Conservation (phyloP, 2,888 invertebrate species). For the Patella pellucida region DNA sequence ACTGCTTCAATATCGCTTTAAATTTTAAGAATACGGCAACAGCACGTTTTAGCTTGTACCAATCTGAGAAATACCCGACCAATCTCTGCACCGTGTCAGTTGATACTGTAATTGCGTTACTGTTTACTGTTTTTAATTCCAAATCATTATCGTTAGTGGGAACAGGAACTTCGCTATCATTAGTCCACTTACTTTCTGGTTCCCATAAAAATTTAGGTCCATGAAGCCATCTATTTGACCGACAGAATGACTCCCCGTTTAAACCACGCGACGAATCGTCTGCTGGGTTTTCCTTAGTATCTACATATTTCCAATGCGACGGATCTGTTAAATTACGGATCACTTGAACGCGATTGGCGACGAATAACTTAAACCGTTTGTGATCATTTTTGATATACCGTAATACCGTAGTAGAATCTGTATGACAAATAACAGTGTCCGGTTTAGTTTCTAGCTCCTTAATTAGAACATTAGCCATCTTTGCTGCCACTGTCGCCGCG, state of each 20-base stretch:
- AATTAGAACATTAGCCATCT: slow-evolving; percentile 1
- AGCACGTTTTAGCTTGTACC: slow-evolving; percentile 1
- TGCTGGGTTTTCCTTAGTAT: slow-evolving; percentile 27
- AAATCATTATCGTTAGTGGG: no score
- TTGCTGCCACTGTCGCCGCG: slow-evolving; percentile 18
- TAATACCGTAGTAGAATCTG: slow-evolving; percentile 27
- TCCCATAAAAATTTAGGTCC: slow-evolving; percentile 26
- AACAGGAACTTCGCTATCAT: no score
- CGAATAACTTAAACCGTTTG: slow-evolving; percentile 25
- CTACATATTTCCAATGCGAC: slow-evolving; percentile 27
- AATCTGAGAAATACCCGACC: not conserved
- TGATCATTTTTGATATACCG: slow-evolving; percentile 24
- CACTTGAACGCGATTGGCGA: slow-evolving; percentile 22
- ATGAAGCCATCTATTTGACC: slow-evolving; percentile 10
- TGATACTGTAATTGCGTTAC: no score
- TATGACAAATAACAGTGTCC: slow-evolving; percentile 20
- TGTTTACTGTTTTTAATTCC: no score
- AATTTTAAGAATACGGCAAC: not conserved
- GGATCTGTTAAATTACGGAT: slow-evolving; percentile 11
- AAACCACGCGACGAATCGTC: slow-evolving; percentile 28
- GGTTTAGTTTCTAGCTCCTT: slow-evolving; percentile 16
- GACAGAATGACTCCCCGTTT: not conserved
- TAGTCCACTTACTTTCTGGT: no score
- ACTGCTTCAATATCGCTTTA: not conserved
- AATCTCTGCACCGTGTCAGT: not conserved